A percentile compares a stretch with the other conserved stretches of the same genome.
Conservation (phyloP, 2,888 invertebrate genomes). For the Arrhopalites spinosus region DNA sequence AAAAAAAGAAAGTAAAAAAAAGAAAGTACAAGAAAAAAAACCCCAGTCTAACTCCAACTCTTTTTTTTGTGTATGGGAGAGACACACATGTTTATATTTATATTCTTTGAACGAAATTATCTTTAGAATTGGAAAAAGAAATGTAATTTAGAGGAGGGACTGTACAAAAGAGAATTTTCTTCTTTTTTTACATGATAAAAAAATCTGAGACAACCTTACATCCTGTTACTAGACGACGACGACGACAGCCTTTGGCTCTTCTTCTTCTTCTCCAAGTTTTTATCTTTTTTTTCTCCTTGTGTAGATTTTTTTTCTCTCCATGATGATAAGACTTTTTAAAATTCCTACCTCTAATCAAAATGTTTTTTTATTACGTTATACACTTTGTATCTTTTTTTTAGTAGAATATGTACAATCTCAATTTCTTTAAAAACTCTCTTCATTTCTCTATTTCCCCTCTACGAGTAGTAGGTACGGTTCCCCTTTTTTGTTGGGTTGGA, state of each 20-base stretch:
- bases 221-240: background rate
- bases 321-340: conserved; percentile 6
- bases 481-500: background rate
- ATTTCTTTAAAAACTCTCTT: background rate
- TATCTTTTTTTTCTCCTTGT: background rate
- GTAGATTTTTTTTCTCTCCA: background rate
- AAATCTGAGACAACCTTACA: conserved; percentile 9
- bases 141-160: conserved; percentile 9
- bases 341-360: too few relatives aligned
- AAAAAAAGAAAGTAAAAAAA: background rate
- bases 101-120: conserved; percentile 1
- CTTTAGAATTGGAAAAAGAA: background rate
- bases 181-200: too few relatives aligned
- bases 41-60: too few relatives aligned
- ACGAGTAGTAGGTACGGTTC: background rate
- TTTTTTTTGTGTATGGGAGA: background rate
- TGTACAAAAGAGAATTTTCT: background rate
- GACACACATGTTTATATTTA: background rate
- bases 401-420: too few relatives aligned
- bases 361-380: too few relatives aligned
- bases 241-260: background rate
- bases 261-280: background rate
- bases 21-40: background rate
- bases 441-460: background rate
- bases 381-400: too few relatives aligned